These are phyloP conservation scores for Mico argentatus DNA, from an alignment of 2,797 vertebrate species.

Conservation along the genomic window DNA sequence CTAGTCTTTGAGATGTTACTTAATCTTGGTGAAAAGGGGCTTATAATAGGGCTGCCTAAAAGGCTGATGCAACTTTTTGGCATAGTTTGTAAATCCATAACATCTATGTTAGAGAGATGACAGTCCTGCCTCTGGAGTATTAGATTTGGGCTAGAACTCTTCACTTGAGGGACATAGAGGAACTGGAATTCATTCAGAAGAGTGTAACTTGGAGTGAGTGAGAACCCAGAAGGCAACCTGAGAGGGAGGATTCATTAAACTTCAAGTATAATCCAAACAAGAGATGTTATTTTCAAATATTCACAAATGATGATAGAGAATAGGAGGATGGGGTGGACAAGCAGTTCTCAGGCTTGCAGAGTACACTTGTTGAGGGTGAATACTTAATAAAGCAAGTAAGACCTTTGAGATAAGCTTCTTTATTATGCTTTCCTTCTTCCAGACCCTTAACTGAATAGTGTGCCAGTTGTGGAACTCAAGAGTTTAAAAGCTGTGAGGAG, in stretches of 20 bases:
- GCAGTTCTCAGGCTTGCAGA: background rate
- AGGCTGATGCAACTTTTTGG: background rate
- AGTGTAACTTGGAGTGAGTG: background rate
- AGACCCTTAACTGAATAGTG: background rate
- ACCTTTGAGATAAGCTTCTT: background rate
- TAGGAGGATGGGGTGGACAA: background rate
- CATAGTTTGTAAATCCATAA: background rate
- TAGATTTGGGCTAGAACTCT: background rate
- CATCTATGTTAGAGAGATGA: background rate
- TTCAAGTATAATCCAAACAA: background rate
- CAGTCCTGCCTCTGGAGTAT: background rate
- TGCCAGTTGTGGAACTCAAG: background rate
- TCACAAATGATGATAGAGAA: background rate
- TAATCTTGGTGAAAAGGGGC: background rate
- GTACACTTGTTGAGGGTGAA: background rate
- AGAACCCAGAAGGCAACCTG: background rate
- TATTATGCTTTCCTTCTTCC: background rate
- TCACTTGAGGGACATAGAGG: background rate
- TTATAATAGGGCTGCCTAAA: background rate
- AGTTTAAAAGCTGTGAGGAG: constrained; percentile 29
- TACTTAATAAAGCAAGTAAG: background rate
- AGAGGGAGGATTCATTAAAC: background rate
- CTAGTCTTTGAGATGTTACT: background rate
- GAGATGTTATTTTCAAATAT: background rate
- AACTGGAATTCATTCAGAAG: background rate